Evolutionary conservation across 2,113 vertebrate species (phyloP).

Genomic region (Paradisaea rubra): DNA sequence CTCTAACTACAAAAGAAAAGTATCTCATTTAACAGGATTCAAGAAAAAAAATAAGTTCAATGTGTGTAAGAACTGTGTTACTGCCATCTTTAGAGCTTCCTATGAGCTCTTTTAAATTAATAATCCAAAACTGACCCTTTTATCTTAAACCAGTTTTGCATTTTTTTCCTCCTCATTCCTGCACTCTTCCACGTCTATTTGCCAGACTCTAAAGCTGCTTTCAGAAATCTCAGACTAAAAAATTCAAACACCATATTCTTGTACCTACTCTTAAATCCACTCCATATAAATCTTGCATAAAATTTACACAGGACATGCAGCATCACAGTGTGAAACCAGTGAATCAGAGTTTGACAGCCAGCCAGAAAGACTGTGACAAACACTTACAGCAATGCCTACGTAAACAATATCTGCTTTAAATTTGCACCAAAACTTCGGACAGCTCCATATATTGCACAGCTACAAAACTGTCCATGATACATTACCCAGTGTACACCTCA

Average conservation of each 20-base stretch:
- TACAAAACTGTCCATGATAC: fast-evolving
- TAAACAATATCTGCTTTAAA: neutral
- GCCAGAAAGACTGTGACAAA: neutral
- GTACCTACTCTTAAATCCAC: neutral
- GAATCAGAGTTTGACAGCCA: neutral
- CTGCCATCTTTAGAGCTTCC: neutral
- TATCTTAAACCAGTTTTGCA: neutral
- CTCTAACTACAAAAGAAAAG: slow-evolving; percentile 58
- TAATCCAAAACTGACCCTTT: neutral
- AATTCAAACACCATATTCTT: neutral
- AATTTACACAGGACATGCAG: neutral
- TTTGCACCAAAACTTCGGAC: neutral
- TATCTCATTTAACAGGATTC: neutral
- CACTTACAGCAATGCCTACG: neutral
- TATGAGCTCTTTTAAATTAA: neutral
- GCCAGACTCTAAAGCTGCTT: neutral
- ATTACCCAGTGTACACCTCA: fast-evolving
- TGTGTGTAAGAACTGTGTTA: neutral
- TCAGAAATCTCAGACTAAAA: neutral
- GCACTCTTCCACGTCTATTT: neutral
- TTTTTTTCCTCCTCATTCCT: neutral
- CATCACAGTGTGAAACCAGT: neutral
- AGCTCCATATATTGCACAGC: neutral
- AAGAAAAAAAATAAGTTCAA: neutral
- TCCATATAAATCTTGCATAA: neutral